Evolutionary conservation across 2,888 invertebrate genomes (phyloP).

Genomic region (Laspeyria flexula): DNA sequence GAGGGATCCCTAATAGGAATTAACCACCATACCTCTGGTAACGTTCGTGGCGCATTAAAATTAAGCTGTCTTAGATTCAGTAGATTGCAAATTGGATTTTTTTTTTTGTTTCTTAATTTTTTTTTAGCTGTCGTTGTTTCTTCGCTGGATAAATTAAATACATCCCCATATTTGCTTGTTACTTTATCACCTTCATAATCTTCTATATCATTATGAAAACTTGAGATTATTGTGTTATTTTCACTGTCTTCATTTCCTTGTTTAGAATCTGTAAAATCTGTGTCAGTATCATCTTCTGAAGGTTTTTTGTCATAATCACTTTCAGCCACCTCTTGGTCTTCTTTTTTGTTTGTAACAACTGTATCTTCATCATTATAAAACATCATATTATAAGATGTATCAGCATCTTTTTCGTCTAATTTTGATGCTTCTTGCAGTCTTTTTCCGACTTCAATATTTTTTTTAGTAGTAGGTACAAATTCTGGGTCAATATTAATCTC

Average conservation of each 20-base stretch:
- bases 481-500: slow-evolving; percentile 31
- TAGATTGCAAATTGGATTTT: slow-evolving; percentile 57
- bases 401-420: slow-evolving; percentile 48
- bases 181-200: not conserved
- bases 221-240: not conserved
- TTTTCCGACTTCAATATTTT: slow-evolving; percentile 14
- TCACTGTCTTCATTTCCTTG: slow-evolving; percentile 12
- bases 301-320: slow-evolving; percentile 46
- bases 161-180: not conserved
- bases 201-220: not conserved
- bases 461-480: slow-evolving; percentile 12
- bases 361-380: slow-evolving; percentile 64
- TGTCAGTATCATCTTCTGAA: slow-evolving; percentile 9
- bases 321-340: slow-evolving; percentile 38
- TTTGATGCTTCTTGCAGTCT: slow-evolving; percentile 35
- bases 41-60: slow-evolving; percentile 69
- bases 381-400: slow-evolving; percentile 58
- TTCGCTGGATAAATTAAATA: slow-evolving; percentile 14
- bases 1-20: no score
- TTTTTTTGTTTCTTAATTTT: slow-evolving; percentile 33
- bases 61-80: slow-evolving; percentile 61
- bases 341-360: slow-evolving; percentile 37
- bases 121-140: slow-evolving; percentile 14
- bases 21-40: slow-evolving; percentile 75
- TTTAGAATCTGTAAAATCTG: not conserved